A percentile compares a stretch with the other conserved stretches of the same genome.
Evolutionary conservation across 2,888 invertebrate genomes (phyloP).

Genomic region (Hymenopus coronatus): DNA sequence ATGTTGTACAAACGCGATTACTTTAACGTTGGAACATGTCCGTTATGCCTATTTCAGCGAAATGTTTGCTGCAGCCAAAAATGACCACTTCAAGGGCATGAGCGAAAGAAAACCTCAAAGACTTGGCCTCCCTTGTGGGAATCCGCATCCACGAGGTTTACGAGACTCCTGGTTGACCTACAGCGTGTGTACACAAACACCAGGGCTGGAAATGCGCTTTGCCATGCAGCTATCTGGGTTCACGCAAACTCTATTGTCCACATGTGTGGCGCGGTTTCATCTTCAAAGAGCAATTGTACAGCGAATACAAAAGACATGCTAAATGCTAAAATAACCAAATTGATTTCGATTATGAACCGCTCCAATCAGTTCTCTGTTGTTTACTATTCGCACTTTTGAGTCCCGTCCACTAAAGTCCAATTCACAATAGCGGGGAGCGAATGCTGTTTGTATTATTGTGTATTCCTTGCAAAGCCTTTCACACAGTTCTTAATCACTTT

Average conservation of each 20-base stretch:
- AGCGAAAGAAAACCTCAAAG: neutral
- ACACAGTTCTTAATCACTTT: neutral
- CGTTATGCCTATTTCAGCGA: neutral
- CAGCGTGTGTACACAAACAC: neutral
- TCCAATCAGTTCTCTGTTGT: neutral
- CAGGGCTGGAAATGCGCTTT: neutral
- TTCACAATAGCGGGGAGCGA: neutral
- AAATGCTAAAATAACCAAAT: neutral
- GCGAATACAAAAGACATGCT: neutral
- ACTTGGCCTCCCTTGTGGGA: neutral
- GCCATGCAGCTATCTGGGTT: neutral
- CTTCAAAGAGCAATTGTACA: neutral
- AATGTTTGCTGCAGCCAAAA: neutral
- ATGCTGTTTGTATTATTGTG: neutral
- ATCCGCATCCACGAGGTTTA: neutral
- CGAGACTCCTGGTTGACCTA: neutral
- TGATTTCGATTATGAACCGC: neutral
- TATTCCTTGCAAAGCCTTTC: neutral
- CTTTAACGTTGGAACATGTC: neutral
- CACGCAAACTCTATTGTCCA: neutral
- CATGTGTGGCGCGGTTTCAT: neutral
- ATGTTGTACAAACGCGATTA: neutral
- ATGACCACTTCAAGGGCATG: neutral
- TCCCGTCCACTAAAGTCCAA: neutral
- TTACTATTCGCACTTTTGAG: neutral